A percentile compares a stretch with the other conserved stretches of the same genome.
Conservation (phyloP, 1,140 invertebrate species). For the Ceratina australensis region DNA sequence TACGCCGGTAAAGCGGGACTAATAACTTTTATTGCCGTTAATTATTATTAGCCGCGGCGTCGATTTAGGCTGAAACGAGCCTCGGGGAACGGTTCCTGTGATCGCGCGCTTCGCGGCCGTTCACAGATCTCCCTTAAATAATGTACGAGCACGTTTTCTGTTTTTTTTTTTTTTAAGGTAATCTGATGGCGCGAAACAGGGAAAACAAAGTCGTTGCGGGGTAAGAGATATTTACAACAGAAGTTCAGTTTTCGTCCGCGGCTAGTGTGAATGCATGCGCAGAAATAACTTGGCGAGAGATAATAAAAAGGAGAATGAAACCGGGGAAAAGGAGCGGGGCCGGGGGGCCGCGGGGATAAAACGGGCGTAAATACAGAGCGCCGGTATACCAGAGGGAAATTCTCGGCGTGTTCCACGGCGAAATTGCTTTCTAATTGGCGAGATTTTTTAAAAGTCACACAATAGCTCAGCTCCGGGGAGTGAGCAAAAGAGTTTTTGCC, state of each 20-base stretch:
- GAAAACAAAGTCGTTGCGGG: not conserved
- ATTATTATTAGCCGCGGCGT: not conserved
- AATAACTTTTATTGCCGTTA: constrained; percentile 25
- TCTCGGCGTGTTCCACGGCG: constrained; percentile 23
- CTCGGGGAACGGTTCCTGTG: not conserved
- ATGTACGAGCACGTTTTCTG: too few relatives aligned
- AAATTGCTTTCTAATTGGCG: constrained; percentile 51
- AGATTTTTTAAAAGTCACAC: constrained; percentile 48
- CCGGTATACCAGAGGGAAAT: constrained; percentile 36
- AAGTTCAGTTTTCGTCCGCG: not conserved
- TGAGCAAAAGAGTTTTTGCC: constrained; percentile 17
- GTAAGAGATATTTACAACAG: not conserved
- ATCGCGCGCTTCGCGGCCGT: too few relatives aligned
- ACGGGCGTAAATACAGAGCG: constrained; percentile 31
- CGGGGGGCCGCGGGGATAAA: not conserved
- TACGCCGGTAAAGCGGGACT: constrained; percentile 3
- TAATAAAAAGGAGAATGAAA: not conserved
- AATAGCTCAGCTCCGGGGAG: constrained; percentile 25
- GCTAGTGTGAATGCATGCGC: not conserved
- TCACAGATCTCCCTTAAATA: too few relatives aligned
- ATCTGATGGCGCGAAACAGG: not conserved
- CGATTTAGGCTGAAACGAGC: not conserved
- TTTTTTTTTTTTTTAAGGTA: not conserved
- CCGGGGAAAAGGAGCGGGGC: not conserved
- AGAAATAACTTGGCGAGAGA: constrained; percentile 7